Percentiles rank a stretch among this genome's conserved stretches.
Evolutionary conservation across 2,888 invertebrate species (phyloP).

Genomic region (Copidosoma aretas): DNA sequence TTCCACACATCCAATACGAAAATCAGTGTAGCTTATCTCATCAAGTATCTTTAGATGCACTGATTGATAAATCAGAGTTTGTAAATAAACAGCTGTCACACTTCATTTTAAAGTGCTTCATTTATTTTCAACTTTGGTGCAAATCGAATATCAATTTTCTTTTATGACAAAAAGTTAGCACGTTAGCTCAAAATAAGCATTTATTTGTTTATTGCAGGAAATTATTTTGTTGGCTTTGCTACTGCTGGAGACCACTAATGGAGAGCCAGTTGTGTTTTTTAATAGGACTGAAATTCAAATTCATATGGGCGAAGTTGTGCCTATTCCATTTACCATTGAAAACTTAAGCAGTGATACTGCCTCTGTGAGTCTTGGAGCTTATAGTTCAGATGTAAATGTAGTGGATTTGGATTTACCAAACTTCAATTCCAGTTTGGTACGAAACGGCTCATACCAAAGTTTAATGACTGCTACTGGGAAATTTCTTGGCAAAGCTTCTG

Average conservation of each 20-base stretch:
- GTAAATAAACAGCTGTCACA: too few species aligned
- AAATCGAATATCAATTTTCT: too few species aligned
- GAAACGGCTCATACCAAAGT: conserved; percentile 51
- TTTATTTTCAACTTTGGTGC: too few species aligned
- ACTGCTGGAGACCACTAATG: conserved; percentile 50
- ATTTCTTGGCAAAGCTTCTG: conserved; percentile 64
- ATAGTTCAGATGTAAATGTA: conserved; percentile 45
- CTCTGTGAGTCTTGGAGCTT: conserved; percentile 42
- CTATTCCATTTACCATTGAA: conserved; percentile 61
- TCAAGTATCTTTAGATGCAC: too few species aligned
- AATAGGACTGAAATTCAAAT: conserved; percentile 52
- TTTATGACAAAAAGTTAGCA: too few species aligned
- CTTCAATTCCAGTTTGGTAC: conserved; percentile 28
- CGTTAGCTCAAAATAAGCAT: too few species aligned
- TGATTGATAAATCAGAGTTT: too few species aligned
- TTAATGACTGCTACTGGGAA: conserved; percentile 62
- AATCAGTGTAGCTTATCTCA: too few species aligned
- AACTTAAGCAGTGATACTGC: conserved; percentile 49
- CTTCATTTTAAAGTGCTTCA: too few species aligned
- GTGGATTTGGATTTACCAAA: conserved; percentile 39
- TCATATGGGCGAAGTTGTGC: conserved; percentile 64
- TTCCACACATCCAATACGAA: too few species aligned
- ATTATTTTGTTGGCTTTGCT: conserved; percentile 50
- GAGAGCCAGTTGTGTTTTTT: conserved; percentile 45
- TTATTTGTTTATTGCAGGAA: too few species aligned